Conservation (phyloP, 1,140 invertebrate genomes). For the Cotesia glomerata region DNA sequence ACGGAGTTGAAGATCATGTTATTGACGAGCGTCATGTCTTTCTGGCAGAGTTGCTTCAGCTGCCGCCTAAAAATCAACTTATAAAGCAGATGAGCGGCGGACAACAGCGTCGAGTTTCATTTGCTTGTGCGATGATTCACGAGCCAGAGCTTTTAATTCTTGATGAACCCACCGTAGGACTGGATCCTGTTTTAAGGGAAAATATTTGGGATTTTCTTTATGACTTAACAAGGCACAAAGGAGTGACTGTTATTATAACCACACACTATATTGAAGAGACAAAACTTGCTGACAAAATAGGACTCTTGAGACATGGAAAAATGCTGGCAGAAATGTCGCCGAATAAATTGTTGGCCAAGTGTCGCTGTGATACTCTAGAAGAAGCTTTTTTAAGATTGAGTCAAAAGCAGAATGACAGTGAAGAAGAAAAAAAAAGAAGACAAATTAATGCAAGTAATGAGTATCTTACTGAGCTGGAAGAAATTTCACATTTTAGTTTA, state of each 20-base stretch:
- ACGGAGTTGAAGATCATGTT: constrained; percentile 72
- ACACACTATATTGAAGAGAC: constrained; percentile 96
- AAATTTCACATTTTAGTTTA: constrained; percentile 42
- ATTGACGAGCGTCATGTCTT: constrained; percentile 74
- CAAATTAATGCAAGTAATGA: constrained; percentile 6
- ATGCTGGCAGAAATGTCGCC: constrained; percentile 87
- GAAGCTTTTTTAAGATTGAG: constrained; percentile 77
- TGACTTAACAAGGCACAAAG: constrained; percentile 72
- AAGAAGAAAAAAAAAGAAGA: constrained; percentile 35
- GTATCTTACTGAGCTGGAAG: constrained; percentile 43
- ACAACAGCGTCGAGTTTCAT: constrained; percentile 85
- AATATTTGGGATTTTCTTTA: constrained; percentile 89
- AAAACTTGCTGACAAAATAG: constrained; percentile 82
- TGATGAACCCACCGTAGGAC: constrained; percentile 92
- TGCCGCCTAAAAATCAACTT: constrained; percentile 70
- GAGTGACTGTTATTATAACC: constrained; percentile 84
- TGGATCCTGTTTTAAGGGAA: constrained; percentile 88
- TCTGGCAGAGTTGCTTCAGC: constrained; percentile 74
- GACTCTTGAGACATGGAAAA: constrained; percentile 84
- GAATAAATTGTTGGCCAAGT: constrained; percentile 67
- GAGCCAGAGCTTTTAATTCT: constrained; percentile 87
- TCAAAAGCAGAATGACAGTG: constrained; percentile 65
- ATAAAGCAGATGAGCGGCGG: constrained; percentile 82
- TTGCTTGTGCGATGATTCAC: constrained; percentile 86
- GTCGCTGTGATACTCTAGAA: constrained; percentile 72